Evolutionary conservation across 2,888 invertebrate genomes (phyloP), one percentile per base, ranked within the genome.

Genomic region (Lymantria dispar): DNA sequence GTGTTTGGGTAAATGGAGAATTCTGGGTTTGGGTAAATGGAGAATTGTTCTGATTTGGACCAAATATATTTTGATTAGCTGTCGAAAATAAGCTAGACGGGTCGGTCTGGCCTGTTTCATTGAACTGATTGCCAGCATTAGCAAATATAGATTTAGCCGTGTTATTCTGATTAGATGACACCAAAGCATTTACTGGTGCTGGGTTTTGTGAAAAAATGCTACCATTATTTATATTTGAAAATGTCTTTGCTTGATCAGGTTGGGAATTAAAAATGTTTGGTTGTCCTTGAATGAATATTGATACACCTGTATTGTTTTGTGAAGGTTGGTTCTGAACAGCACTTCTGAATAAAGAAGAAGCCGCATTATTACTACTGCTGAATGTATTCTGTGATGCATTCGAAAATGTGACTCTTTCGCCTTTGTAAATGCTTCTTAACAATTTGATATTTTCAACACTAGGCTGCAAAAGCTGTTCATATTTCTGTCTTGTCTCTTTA

Each of bases 341-440:
- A 61, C 74, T 80, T 3, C 78, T 72, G 51, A 88, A 89, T 49
- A 89, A 56, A 8, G 86, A 84, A 31, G 85, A 70, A 15, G 83
- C 84, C 22, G 71, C 52, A 53, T 57, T 59, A 13, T 48, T 60
- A 22, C 50, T 49, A 13, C 51, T 58, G 31, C 58, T 48, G 15
- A 48, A 58, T 1, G 29, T 33, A 37, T 41, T 64, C 43, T 67
- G 72, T 15, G 60, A 47, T 1, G 56, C 48, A 7, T 58, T 67
- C 8, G 60, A 47, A 53, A 83, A 83, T 8, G 73, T 8, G 7
- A 77, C 69, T 30, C 52, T 47, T 66, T 85, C 84, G 30, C 85
- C 84, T 47, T 74, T 82, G 56, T 84, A 83, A 10, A 87, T 57
- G 39, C 76, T 76, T 56, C 80, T 63, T 29, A 88, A 57, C 0